Evolutionary conservation across 2,113 vertebrate genomes (phyloP).

Genomic region (Cryptoleucopteryx plumbea): DNA sequence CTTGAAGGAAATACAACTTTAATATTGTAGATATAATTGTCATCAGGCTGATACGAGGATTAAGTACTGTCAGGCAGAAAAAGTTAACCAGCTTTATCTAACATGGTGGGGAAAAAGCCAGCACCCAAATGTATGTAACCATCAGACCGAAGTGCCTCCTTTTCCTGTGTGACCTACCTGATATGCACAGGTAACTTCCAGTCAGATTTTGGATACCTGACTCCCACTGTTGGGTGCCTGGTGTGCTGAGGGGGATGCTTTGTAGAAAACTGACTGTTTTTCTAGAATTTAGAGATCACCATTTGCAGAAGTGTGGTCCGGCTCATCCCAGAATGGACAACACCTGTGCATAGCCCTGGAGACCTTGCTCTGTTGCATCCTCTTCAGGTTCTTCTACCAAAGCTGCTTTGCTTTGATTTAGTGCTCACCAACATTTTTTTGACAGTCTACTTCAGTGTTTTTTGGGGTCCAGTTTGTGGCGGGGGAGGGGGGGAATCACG

Average conservation of each 20-base stretch:
- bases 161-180: background rate
- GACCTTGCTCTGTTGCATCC: background rate
- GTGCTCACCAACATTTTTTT: background rate
- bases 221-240: background rate
- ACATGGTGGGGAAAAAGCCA: background rate
- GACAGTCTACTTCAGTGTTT: background rate
- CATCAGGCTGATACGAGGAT: background rate
- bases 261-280: background rate
- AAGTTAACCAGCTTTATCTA: background rate
- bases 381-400: background rate
- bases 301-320: background rate
- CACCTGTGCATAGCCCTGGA: background rate
- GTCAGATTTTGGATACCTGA: background rate
- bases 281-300: background rate
- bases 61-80: background rate
- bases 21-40: background rate
- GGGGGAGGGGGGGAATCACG: accelerated
- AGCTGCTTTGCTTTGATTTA: background rate
- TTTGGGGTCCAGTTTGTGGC: background rate
- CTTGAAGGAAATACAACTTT: slow-evolving; percentile 20
- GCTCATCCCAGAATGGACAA: background rate
- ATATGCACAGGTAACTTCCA: background rate
- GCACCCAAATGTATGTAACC: background rate
- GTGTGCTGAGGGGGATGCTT: background rate
- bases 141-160: background rate